Conservation (phyloP, 2,888 invertebrate species). For the Platerodrilus igneus region DNA sequence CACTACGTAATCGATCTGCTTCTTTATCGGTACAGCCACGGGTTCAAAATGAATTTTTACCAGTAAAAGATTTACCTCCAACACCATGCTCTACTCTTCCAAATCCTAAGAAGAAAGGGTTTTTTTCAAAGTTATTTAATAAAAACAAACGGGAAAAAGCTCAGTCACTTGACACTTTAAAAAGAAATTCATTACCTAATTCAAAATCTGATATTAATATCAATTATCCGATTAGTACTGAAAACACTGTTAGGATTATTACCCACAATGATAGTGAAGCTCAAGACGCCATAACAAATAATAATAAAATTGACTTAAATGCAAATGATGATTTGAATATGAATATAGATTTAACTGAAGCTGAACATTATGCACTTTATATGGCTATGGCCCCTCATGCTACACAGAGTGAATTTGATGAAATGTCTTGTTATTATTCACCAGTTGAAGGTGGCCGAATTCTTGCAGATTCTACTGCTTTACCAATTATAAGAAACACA, state of each 20-base stretch:
- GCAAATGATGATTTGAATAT: slow-evolving; percentile 33
- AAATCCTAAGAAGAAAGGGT: slow-evolving; percentile 57
- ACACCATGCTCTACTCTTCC: slow-evolving; percentile 49
- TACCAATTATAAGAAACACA: slow-evolving; percentile 9
- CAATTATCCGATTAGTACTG: no score
- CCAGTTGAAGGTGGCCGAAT: slow-evolving; percentile 76
- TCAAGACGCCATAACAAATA: slow-evolving; percentile 18
- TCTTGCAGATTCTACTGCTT: slow-evolving; percentile 39
- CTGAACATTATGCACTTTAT: slow-evolving; percentile 83
- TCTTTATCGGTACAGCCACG: slow-evolving; percentile 37
- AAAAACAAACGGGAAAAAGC: slow-evolving; percentile 51
- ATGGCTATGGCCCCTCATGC: slow-evolving; percentile 83
- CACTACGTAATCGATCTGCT: slow-evolving; percentile 37
- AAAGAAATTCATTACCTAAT: slow-evolving; percentile 32
- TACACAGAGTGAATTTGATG: slow-evolving; percentile 83
- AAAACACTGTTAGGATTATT: no score
- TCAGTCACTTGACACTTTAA: slow-evolving; percentile 24
- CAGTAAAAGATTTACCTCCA: slow-evolving; percentile 55
- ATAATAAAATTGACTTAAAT: slow-evolving; percentile 22
- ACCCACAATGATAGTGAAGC: no score
- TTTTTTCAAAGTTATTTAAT: slow-evolving; percentile 62
- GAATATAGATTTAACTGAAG: slow-evolving; percentile 73
- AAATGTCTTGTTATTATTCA: slow-evolving; percentile 81
- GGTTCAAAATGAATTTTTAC: slow-evolving; percentile 41
- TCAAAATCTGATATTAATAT: no score